Base-by-base conservation (phyloP, 2,888 invertebrate genomes). In the Molorchus minor region DNA sequence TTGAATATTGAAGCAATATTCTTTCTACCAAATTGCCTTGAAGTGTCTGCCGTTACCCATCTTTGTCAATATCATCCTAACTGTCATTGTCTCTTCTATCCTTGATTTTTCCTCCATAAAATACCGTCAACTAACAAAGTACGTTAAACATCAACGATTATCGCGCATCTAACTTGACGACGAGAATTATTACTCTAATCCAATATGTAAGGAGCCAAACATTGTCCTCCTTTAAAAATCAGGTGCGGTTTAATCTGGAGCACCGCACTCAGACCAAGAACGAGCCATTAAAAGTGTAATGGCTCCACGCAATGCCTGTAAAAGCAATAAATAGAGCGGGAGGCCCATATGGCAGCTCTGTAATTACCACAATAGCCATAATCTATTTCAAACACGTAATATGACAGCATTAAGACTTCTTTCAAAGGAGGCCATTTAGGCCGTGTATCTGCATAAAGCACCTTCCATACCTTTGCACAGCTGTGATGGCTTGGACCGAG, bases 361-460 rank as follows among this genome's bases (percentile, higher is more conserved):
- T 78, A 79, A 79, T 80, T 79, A 78, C 78, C 74, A 74, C 78
- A 78, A 78, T 78, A 76, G 77, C 80, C 78, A 79, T 79, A 79
- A 80, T 79, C 79, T 79, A 80, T 80, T 79, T 79, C 77, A 74
- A 76, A 79, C 80, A 80, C 80, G 80, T 80, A 80, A 79, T 79
- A 78, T 77, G 79, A 78, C 79, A 77, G 78, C 78, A 77, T 79
- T 79, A 79, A 77, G 80, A 79, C 77, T 80, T 80, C 79, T 79
- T 79, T 78, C 74, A 71, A 70, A 75, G 73, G 75, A 74, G 74
- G 75, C 78, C 77, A 75, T 77, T 78, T 77, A 75, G 75, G 74
- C 68, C 63, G 67, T 70, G 71, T 71, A 79, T 79, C 78, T 79
- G 77, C 79, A 78, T 79, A 79, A 79, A 78, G 77, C 74, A 78